Evolutionary conservation across 2,113 vertebrate species (phyloP).

Genomic region (Alectura lathami): DNA sequence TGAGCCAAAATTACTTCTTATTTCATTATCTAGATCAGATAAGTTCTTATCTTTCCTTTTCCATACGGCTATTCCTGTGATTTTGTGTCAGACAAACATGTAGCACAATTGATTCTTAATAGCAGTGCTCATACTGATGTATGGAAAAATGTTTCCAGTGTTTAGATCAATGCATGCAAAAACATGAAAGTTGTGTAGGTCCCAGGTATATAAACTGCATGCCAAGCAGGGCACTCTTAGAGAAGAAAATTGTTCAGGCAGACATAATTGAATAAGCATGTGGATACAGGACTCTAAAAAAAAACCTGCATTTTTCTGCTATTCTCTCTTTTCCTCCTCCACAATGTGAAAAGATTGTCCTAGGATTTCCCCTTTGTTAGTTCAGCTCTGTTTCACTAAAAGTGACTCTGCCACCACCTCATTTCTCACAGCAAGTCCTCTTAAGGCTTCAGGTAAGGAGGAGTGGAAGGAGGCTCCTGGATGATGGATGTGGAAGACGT

Average conservation of each 20-base stretch:
- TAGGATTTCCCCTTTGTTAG: background rate
- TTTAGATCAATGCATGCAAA: background rate
- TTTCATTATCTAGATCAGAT: constrained; percentile 45
- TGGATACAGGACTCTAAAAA: background rate
- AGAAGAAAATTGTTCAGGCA: background rate
- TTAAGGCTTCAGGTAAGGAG: background rate
- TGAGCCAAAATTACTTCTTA: constrained; percentile 29
- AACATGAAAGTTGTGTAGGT: background rate
- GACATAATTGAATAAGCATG: background rate
- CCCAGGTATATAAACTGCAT: background rate
- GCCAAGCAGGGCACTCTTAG: background rate
- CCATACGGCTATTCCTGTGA: constrained; percentile 30
- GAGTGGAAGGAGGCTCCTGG: background rate
- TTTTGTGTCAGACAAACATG: constrained; percentile 29
- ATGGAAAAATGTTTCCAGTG: background rate
- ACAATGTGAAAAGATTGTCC: background rate
- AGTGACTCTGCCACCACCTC: background rate
- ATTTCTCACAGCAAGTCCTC: constrained; percentile 1
- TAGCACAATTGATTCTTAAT: constrained; percentile 24
- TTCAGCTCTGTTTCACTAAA: background rate
- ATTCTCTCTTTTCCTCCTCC: background rate
- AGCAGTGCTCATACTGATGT: background rate
- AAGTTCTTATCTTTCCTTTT: constrained; percentile 54
- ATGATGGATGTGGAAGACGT: background rate
- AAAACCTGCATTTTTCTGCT: background rate